Evolutionary conservation across 2,797 vertebrate genomes (phyloP), one percentile per base, ranked within the genome.

Genomic region (Sibirionetta formosa): DNA sequence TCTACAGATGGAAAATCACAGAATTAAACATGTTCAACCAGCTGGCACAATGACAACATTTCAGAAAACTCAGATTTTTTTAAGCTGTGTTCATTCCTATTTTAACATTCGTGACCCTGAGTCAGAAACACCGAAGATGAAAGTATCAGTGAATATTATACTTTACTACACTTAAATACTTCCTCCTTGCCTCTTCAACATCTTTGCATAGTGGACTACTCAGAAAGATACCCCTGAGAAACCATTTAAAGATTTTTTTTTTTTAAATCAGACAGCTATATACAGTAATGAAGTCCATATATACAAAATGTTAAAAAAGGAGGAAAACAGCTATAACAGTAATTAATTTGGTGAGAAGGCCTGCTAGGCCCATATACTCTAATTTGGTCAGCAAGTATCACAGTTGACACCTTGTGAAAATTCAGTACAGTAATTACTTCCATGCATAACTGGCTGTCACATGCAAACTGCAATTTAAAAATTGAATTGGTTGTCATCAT

Each of bases 391-490:
- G 53, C 68, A 81, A 82, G 77, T 77, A 94, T 94, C 86, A 88
- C 54, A 94, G 84, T 2, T 92, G 96, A 96, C 84, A 97, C 76
- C 91, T 91, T 97, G 91, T 92, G 86, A 97, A 96, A 96, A 97
- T 90, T 96, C 90, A 91, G 81, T 35, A 81, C 94, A 94, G 82
- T 93, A 93, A 97, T 90, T 96, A 89, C 90, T 94, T 94, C 84
- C 72, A 77, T 22, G 3, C 79, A 68, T 78, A 90, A 91, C 19
- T 36, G 22, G 48, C 33, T 84, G 79, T 60, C 84, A 86, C 72
- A 66, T 63, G 70, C 69, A 94, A 82, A 70, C 60, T 80, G 90
- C 60, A 89, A 92, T 92, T 91, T 81, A 90, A 93, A 94, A 33
- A 33, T 66, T 56, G 61, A 75, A 76, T 50, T 78, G 75, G 61